Conservation (phyloP, 2,113 vertebrate genomes). For the Thunnus thynnus region DNA sequence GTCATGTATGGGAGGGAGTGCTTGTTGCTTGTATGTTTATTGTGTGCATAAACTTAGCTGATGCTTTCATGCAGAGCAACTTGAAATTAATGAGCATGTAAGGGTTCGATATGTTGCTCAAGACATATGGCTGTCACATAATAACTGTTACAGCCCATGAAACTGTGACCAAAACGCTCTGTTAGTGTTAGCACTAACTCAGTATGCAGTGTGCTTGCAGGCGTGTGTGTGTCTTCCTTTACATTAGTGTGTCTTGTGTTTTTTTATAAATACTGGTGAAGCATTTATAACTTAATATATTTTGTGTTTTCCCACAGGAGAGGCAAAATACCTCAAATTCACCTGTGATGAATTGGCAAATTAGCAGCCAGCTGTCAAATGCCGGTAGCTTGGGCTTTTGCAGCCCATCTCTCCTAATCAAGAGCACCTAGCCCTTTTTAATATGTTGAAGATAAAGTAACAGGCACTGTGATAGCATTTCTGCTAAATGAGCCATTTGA, state of each 20-base stretch:
- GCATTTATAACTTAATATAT: conserved; percentile 49
- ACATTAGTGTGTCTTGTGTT: no score
- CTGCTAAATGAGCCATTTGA: conserved; percentile 76
- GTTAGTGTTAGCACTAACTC: neutral
- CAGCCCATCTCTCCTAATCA: conserved; percentile 76
- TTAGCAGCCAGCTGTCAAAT: conserved; percentile 68
- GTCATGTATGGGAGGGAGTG: no score
- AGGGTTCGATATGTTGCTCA: conserved; percentile 10
- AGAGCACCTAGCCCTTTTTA: conserved; percentile 58
- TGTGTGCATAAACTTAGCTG: no score
- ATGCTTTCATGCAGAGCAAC: neutral
- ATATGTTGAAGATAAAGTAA: conserved; percentile 75
- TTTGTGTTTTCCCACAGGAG: conserved; percentile 46
- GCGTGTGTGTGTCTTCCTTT: neutral
- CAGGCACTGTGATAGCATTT: conserved; percentile 49
- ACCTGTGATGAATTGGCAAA: conserved; percentile 69
- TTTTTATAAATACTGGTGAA: conserved; percentile 1
- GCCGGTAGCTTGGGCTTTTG: conserved; percentile 29
- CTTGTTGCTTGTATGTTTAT: no score
- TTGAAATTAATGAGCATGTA: conserved; percentile 12
- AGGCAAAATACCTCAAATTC: conserved; percentile 53
- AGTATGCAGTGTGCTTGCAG: neutral
- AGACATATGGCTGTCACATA: conserved; percentile 14
- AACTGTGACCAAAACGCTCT: conserved; percentile 15
- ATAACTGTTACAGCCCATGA: conserved; percentile 20